phyloP scores from a whole-genome alignment of 2,888 invertebrate genomes.

The Heliothis peltigera region DNA sequence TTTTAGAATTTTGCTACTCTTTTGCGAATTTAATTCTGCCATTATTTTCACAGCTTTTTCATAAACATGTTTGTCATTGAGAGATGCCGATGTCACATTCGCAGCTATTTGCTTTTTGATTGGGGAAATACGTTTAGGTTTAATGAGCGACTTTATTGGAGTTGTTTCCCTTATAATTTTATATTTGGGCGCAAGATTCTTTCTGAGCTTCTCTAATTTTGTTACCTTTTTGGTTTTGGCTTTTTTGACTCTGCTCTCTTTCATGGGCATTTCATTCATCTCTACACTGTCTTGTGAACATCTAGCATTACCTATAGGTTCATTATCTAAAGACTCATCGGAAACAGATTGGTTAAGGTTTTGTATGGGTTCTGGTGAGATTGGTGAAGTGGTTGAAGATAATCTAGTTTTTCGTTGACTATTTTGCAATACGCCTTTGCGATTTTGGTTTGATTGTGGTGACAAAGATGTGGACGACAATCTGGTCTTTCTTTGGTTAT shows the following conservation, averaged over 20 bases:
- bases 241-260: slow-evolving; percentile 27
- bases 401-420: neutral
- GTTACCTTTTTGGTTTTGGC: slow-evolving; percentile 68
- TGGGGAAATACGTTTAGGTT: slow-evolving; percentile 54
- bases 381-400: neutral
- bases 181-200: slow-evolving; percentile 72
- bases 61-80: slow-evolving; percentile 75
- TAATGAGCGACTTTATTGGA: slow-evolving; percentile 55
- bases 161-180: slow-evolving; percentile 71
- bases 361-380: neutral
- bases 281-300: slow-evolving; percentile 3
- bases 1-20: slow-evolving; percentile 40
- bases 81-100: slow-evolving; percentile 59
- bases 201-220: slow-evolving; percentile 74
- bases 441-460: neutral
- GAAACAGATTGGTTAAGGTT: neutral
- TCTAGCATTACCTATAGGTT: slow-evolving; percentile 9
- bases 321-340: slow-evolving; percentile 2
- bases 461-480: neutral
- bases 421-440: neutral
- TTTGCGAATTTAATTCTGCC: slow-evolving; percentile 72
- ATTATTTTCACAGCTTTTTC: slow-evolving; percentile 80
- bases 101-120: slow-evolving; percentile 45
- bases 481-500: neutral
- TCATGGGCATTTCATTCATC: slow-evolving; percentile 9